Evolutionary conservation across 1,140 invertebrate species (phyloP).

Genomic region (Galendromus occidentalis): DNA sequence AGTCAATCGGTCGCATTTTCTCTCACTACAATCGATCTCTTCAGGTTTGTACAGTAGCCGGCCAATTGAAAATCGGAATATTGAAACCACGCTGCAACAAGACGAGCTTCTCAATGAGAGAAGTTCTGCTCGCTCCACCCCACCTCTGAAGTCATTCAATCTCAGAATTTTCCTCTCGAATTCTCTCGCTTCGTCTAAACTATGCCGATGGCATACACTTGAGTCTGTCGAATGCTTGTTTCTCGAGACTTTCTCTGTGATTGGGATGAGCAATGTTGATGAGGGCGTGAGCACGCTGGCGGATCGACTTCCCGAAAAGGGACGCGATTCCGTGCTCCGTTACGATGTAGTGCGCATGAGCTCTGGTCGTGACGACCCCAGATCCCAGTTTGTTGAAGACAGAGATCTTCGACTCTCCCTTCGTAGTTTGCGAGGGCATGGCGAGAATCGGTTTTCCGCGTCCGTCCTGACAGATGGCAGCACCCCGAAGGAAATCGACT

Average conservation of each 20-base stretch:
- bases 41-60: too few species aligned
- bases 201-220: slow-evolving; percentile 56
- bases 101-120: too few species aligned
- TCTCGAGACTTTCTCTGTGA: slow-evolving; percentile 62
- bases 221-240: slow-evolving; percentile 63
- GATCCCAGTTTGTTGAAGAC: slow-evolving; percentile 62
- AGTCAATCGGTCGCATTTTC: too few species aligned
- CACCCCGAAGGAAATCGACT: slow-evolving; percentile 86
- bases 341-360: slow-evolving; percentile 77
- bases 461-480: slow-evolving; percentile 66
- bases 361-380: slow-evolving; percentile 76
- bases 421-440: slow-evolving; percentile 59
- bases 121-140: too few species aligned
- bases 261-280: slow-evolving; percentile 77
- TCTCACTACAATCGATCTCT: too few species aligned
- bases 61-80: too few species aligned
- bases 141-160: too few species aligned
- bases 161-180: too few species aligned
- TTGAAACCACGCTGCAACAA: too few species aligned
- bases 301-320: slow-evolving; percentile 66
- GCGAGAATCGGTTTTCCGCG: slow-evolving; percentile 82
- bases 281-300: slow-evolving; percentile 67
- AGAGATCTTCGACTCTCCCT: slow-evolving; percentile 70
- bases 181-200: neutral
- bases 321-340: slow-evolving; percentile 78